Conservation (phyloP, 2,888 invertebrate species). For the Clistopyga incitator region DNA sequence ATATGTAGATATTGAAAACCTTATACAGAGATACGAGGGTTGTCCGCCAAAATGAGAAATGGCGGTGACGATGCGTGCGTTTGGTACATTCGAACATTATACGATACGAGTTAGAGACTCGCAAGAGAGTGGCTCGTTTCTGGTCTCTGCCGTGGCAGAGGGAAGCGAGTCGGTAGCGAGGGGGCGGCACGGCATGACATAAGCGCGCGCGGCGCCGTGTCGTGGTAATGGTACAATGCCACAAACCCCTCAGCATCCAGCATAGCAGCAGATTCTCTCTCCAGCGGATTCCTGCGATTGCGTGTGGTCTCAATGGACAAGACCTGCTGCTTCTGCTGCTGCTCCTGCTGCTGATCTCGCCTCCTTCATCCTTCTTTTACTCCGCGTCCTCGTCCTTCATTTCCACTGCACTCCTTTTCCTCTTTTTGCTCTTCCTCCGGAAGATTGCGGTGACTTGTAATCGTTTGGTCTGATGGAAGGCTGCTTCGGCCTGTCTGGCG, state of each 20-base stretch:
- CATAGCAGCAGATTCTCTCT: conserved; percentile 56
- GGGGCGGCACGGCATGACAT: conserved; percentile 68
- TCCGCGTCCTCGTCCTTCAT: conserved; percentile 31
- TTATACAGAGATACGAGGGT: conserved; percentile 25
- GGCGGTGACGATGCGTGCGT: conserved; percentile 51
- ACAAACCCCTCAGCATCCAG: conserved; percentile 57
- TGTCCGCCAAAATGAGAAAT: conserved; percentile 59
- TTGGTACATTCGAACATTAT: conserved; percentile 45
- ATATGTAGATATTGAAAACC: neutral
- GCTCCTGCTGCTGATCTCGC: conserved; percentile 44
- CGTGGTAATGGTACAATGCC: conserved; percentile 71
- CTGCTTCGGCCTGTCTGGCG: neutral
- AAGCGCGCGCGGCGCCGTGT: conserved; percentile 68
- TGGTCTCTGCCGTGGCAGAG: conserved; percentile 24
- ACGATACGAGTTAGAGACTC: conserved; percentile 41
- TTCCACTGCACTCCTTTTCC: conserved; percentile 25
- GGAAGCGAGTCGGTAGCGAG: conserved; percentile 54
- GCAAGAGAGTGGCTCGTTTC: conserved; percentile 25
- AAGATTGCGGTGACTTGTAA: conserved; percentile 1
- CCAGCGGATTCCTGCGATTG: conserved; percentile 65
- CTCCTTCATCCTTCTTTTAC: conserved; percentile 55
- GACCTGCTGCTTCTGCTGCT: conserved; percentile 55
- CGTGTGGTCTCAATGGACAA: conserved; percentile 69
- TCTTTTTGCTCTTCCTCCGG: conserved; percentile 8
- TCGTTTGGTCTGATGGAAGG: conserved; percentile 10